Conservation (phyloP, 1,140 invertebrate genomes). For the Euwallacea similis region DNA sequence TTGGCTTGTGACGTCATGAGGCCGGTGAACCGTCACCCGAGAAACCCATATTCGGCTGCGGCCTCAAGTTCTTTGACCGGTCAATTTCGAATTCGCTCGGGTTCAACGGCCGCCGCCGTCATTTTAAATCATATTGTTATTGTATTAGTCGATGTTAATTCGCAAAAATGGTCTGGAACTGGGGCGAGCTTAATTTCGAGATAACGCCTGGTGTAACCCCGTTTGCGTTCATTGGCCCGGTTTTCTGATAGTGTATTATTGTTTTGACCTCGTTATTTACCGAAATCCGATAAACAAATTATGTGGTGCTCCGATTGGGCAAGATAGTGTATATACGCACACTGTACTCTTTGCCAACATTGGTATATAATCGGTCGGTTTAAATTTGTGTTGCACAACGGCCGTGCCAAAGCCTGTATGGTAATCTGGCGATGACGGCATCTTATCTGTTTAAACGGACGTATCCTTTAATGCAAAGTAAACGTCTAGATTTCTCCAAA, state of each 20-base stretch:
- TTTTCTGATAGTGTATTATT: constrained; percentile 38
- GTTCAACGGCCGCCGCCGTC: constrained; percentile 37
- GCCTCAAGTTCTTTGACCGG: constrained; percentile 49
- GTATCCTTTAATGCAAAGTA: too few species aligned
- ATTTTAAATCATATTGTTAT: constrained; percentile 29
- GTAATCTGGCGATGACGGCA: too few species aligned
- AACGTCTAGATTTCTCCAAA: too few species aligned
- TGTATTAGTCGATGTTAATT: constrained; percentile 30
- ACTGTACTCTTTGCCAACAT: constrained; percentile 21
- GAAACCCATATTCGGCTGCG: constrained; percentile 46
- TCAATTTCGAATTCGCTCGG: constrained; percentile 36
- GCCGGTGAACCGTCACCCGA: constrained; percentile 43
- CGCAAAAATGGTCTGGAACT: constrained; percentile 38
- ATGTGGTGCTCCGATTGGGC: constrained; percentile 31
- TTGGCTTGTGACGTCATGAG: constrained; percentile 45
- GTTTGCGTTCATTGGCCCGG: constrained; percentile 29
- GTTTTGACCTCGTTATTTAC: constrained; percentile 40
- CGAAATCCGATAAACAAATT: constrained; percentile 41
- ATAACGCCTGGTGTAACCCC: constrained; percentile 29
- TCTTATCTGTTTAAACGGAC: too few species aligned
- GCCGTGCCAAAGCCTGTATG: too few species aligned
- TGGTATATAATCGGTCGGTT: constrained; percentile 23
- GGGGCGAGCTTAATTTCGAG: constrained; percentile 26
- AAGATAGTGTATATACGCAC: constrained; percentile 31
- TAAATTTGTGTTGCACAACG: constrained; percentile 6